phyloP scores from a whole-genome alignment of 2,113 vertebrate species.

The Gymnocephalus cernua region DNA sequence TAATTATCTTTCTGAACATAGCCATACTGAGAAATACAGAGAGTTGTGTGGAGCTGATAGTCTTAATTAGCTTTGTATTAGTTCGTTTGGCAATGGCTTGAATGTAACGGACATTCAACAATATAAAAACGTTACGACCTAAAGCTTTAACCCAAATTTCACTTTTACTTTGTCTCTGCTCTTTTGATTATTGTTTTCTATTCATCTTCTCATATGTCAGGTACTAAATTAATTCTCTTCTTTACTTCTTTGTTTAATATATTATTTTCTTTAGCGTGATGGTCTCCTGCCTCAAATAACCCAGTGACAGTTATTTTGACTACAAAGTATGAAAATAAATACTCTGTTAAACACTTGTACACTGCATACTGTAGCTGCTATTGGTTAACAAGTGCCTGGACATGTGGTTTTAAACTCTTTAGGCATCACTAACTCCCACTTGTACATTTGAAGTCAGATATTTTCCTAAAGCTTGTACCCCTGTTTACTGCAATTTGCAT shows the following conservation, averaged over 20 bases:
- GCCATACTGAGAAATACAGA: too few species aligned
- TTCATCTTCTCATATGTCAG: slow-evolving; percentile 30
- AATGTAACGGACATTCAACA: too few species aligned
- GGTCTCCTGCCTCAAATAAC: slow-evolving; percentile 29
- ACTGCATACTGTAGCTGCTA: neutral
- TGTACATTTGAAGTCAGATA: slow-evolving; percentile 18
- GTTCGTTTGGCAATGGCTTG: too few species aligned
- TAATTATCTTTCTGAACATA: too few species aligned
- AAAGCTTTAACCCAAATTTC: neutral
- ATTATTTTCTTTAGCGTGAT: slow-evolving; percentile 9
- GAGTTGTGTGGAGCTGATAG: too few species aligned
- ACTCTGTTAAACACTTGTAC: neutral
- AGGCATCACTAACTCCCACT: slow-evolving; percentile 30
- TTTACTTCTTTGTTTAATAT: slow-evolving; percentile 2
- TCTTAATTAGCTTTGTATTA: too few species aligned
- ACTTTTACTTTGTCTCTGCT: slow-evolving; percentile 7
- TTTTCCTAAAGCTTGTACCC: slow-evolving; percentile 43
- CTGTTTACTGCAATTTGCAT: slow-evolving; percentile 18
- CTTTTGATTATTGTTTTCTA: slow-evolving; percentile 11
- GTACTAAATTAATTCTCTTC: slow-evolving; percentile 31
- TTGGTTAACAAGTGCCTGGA: neutral
- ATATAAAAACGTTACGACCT: too few species aligned
- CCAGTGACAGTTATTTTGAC: slow-evolving; percentile 36
- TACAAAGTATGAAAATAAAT: slow-evolving; percentile 29
- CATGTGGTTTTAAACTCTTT: slow-evolving; percentile 44